Conservation (phyloP, 1,140 invertebrate species). For the Zaprionus lachaisei region DNA sequence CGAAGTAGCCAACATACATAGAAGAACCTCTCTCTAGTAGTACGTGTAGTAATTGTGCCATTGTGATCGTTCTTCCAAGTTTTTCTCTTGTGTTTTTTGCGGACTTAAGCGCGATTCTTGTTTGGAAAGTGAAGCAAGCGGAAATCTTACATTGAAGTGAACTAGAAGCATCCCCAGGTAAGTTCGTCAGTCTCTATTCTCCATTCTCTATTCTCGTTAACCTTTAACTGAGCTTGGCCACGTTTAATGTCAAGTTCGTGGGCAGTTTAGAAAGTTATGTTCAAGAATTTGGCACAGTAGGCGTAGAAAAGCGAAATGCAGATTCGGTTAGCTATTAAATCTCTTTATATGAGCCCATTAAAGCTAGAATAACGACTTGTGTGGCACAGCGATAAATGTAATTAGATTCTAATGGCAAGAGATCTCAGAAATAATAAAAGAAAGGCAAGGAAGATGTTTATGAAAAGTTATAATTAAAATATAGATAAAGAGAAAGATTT, state of each 20-base stretch:
- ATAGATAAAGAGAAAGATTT: not conserved
- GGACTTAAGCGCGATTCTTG: not conserved
- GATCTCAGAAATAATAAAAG: not conserved
- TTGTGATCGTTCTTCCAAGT: slow-evolving; percentile 6
- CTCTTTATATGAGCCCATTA: slow-evolving; percentile 17
- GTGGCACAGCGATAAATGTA: not conserved
- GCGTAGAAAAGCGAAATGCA: slow-evolving; percentile 33
- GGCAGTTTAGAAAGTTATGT: slow-evolving; percentile 42
- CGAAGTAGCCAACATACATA: not conserved
- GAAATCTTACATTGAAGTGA: not conserved
- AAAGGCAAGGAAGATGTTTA: not conserved
- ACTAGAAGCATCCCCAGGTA: slow-evolving; percentile 33
- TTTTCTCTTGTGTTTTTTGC: not conserved
- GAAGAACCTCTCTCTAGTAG: not conserved
- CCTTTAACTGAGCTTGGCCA: slow-evolving; percentile 11
- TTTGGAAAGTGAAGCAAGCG: slow-evolving; percentile 3
- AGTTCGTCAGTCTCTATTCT: slow-evolving; percentile 24
- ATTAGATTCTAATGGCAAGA: not conserved
- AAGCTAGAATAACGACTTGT: not conserved
- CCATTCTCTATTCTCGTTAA: not conserved
- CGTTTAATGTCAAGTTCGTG: slow-evolving; percentile 34
- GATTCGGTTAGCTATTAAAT: slow-evolving; percentile 6
- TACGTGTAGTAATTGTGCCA: not conserved
- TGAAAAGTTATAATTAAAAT: not conserved
- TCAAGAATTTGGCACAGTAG: slow-evolving; percentile 28